Evolutionary conservation across 2,888 invertebrate genomes (phyloP), one percentile per base, ranked within the genome.

Genomic region (Ypsolopha scabrella): DNA sequence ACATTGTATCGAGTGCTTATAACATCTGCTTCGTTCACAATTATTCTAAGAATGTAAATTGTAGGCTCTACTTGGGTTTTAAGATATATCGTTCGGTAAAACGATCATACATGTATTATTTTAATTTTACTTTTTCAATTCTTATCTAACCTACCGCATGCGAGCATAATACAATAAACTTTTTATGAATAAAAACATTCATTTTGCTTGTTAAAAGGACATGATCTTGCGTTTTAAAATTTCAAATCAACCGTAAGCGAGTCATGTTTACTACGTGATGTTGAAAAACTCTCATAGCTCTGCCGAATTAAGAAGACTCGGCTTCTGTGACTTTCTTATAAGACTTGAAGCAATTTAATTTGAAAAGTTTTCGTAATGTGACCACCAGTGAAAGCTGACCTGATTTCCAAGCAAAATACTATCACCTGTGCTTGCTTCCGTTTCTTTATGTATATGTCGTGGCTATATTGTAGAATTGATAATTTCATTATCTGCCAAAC

Each of bases 221-320:
- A 37, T 47, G 47, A 47, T 33, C 37, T 36, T 35, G 37, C 47
- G 14, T 14, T 36, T 47, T 47, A 11, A 45, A 0, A 14, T 11
- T 46, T 67, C 63, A 75, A 78, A 82, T 79, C 77, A 69, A 71
- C 66, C 72, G 64, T 74, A 67, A 67, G 65, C 59, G 6, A 73
- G 76, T 77, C 81, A 81, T 79, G 80, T 82, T 73, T 60, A 57
- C 60, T 55, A 57, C 56, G 57, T 61, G 67, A 70, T 70, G 11
- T 24, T 24, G 24, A 10, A 44, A 10, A 33, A 24, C 24, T 24
- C 24, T 24, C 24, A 24, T 33, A 24, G 24, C 44, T 33, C 44
- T 6, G 24, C 44, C 10, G 10, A 10, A 33, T 44, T n/a, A 7
- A 24, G 10, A 33, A 14, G 44, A 33, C 44, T 10, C 9, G 10